These are phyloP conservation scores for Limnephilus marmoratus DNA, from an alignment of 2,888 invertebrate species.

Conservation along the genomic window DNA sequence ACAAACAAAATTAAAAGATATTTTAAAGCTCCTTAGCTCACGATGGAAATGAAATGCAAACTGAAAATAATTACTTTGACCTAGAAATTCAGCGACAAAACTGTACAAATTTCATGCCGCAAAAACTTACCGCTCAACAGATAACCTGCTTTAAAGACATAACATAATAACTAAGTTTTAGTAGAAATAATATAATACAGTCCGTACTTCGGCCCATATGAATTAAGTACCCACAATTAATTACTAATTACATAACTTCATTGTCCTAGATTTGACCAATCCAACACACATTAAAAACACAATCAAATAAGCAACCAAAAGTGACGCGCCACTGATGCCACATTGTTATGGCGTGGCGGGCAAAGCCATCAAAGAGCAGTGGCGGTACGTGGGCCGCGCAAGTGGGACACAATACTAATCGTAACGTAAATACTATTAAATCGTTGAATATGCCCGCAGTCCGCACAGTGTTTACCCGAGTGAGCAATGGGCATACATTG, in stretches of 20 bases:
- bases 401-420: neutral
- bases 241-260: neutral
- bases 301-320: neutral
- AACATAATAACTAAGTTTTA: too few relatives aligned
- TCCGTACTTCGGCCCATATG: too few relatives aligned
- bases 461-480: neutral
- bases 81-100: too few relatives aligned
- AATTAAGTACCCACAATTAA: neutral
- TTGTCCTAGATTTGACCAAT: neutral
- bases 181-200: too few relatives aligned
- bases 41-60: too few relatives aligned
- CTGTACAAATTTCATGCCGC: too few relatives aligned
- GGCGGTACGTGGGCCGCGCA: slow-evolving; percentile 5
- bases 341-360: neutral
- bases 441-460: neutral
- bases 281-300: neutral
- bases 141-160: too few relatives aligned
- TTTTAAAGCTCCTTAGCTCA: too few relatives aligned
- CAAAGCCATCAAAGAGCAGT: slow-evolving; percentile 5
- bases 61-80: too few relatives aligned
- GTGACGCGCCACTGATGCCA: neutral
- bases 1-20: too few relatives aligned
- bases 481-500: neutral
- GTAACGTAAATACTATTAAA: neutral
- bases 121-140: too few relatives aligned